These are phyloP conservation scores for Cephus runcator DNA, from an alignment of 2,888 invertebrate species.

Conservation along the genomic window DNA sequence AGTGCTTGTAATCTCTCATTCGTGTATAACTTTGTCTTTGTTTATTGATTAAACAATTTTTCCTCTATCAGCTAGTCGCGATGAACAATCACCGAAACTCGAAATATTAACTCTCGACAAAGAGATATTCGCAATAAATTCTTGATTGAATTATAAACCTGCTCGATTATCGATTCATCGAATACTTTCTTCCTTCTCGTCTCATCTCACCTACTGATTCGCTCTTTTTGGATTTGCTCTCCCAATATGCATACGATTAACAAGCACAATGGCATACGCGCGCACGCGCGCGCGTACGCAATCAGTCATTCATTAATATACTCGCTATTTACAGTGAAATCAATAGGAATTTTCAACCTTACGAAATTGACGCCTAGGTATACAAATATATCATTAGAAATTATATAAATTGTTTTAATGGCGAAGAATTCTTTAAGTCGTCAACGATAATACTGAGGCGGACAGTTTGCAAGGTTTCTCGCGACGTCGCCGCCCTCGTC, in stretches of 20 bases:
- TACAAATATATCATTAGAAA: constrained; percentile 18
- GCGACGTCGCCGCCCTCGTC: background rate
- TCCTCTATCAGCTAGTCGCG: background rate
- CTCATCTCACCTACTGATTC: background rate
- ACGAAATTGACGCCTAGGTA: constrained; percentile 21
- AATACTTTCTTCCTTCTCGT: background rate
- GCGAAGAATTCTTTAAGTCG: constrained; percentile 15
- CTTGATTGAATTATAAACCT: background rate
- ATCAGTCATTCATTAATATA: background rate
- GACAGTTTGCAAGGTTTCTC: constrained; percentile 41
- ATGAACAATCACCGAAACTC: background rate
- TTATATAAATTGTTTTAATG: constrained; percentile 5
- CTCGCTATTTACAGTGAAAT: constrained; percentile 26
- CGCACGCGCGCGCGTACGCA: background rate
- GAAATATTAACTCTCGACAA: background rate
- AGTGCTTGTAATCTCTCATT: background rate
- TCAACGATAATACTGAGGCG: constrained; percentile 26
- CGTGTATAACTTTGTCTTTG: background rate
- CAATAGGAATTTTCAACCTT: constrained; percentile 22
- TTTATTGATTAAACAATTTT: background rate
- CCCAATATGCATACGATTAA: background rate
- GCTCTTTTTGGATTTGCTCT: background rate
- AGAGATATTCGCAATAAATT: background rate
- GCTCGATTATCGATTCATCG: background rate
- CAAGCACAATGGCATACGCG: background rate